Evolutionary conservation across 2,113 vertebrate genomes (phyloP).

Genomic region (Oryzias celebensis): DNA sequence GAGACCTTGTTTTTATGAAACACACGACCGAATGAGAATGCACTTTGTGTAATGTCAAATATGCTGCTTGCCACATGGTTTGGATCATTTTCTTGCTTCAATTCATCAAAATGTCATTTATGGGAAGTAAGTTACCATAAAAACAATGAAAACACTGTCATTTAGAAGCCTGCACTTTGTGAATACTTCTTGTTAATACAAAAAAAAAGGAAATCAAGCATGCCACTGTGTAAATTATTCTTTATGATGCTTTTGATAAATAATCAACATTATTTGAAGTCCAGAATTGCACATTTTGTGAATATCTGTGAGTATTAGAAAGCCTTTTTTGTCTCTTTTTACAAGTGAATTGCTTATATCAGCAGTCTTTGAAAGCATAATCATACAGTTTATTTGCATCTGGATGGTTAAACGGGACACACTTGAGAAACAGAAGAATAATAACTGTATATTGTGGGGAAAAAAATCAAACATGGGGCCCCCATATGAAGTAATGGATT

Average conservation of each 20-base stretch:
- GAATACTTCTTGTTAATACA: neutral
- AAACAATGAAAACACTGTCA: slow-evolving; percentile 1
- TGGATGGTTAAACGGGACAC: slow-evolving; percentile 19
- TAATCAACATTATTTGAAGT: neutral
- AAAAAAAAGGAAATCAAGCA: slow-evolving; percentile 7
- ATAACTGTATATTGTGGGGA: slow-evolving; percentile 49
- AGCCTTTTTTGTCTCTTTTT: neutral
- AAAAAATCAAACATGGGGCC: slow-evolving; percentile 60
- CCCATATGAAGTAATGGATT: slow-evolving; percentile 69
- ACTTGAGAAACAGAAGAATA: slow-evolving; percentile 25
- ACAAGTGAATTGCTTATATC: slow-evolving; percentile 11
- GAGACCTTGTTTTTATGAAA: neutral
- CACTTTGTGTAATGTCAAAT: neutral
- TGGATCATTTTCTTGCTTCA: slow-evolving; percentile 7
- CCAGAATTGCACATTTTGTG: neutral
- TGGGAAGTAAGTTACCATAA: neutral
- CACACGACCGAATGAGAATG: neutral
- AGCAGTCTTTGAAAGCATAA: slow-evolving; percentile 10
- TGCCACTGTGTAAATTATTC: slow-evolving; percentile 7
- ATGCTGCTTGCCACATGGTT: slow-evolving; percentile 4
- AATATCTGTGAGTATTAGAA: neutral
- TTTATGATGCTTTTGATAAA: neutral
- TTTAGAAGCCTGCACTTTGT: too few relatives aligned
- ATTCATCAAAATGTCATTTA: slow-evolving; percentile 29
- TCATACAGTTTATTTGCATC: slow-evolving; percentile 5